A percentile compares a stretch with the other conserved stretches of the same genome.
Evolutionary conservation across 2,113 vertebrate genomes (phyloP).

Genomic region (Dipodomys ordii): DNA sequence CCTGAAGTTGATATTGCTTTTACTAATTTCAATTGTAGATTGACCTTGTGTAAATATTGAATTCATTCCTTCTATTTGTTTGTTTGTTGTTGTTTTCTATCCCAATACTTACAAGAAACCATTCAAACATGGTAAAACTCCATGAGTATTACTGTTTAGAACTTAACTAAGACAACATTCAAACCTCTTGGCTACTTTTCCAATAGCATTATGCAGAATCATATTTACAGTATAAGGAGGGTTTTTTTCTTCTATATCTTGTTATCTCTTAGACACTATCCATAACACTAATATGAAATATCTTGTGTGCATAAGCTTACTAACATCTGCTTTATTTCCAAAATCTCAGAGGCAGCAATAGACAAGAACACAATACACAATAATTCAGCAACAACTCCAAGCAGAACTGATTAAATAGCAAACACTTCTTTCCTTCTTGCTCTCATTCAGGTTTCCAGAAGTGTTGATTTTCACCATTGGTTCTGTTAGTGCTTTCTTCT

Average conservation of each 20-base stretch:
- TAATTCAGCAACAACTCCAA: not conserved
- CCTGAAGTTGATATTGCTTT: constrained; percentile 17
- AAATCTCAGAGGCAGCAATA: not conserved
- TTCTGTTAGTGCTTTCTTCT: not conserved
- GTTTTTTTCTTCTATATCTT: constrained; percentile 38
- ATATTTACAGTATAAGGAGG: not conserved
- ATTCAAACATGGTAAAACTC: constrained; percentile 27
- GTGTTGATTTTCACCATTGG: not conserved
- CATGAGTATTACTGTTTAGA: not conserved
- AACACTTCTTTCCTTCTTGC: not conserved
- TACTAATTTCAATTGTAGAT: constrained; percentile 35
- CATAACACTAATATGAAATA: not conserved
- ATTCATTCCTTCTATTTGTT: constrained; percentile 2
- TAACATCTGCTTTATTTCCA: constrained; percentile 26
- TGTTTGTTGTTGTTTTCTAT: not conserved
- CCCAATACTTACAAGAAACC: not conserved
- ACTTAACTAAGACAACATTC: not conserved
- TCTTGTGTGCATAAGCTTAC: not conserved
- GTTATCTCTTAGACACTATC: not conserved
- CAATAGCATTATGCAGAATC: not conserved
- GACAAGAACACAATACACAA: not conserved
- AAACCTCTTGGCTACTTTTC: not conserved
- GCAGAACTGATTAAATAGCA: not conserved
- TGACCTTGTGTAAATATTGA: not conserved
- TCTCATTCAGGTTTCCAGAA: not conserved